A percentile compares a stretch with the other conserved stretches of the same genome.
Conservation (phyloP, 2,113 vertebrate species). For the Microcebus ravelobensis region DNA sequence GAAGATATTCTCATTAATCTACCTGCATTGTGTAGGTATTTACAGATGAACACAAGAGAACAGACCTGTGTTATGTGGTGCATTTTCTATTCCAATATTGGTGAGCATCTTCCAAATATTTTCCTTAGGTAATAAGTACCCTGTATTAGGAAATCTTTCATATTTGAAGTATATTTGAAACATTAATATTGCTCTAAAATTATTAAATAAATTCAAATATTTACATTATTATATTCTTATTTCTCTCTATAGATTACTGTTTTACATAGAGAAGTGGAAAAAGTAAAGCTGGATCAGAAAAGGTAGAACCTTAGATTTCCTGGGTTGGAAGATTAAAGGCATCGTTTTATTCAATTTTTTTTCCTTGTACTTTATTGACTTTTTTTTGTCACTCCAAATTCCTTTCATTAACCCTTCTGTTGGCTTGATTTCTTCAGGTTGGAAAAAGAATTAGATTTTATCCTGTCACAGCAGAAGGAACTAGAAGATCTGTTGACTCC, state of each 20-base stretch:
- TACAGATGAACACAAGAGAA: not conserved
- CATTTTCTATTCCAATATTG: conserved; percentile 23
- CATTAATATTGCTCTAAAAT: conserved; percentile 35
- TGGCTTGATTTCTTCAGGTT: conserved; percentile 77
- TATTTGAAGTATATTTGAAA: conserved; percentile 32
- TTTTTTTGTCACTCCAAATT: conserved; percentile 57
- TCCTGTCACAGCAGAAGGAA: conserved; percentile 95
- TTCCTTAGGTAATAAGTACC: not conserved
- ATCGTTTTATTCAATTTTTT: not conserved
- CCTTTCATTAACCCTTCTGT: conserved; percentile 20
- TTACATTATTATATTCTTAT: conserved; percentile 28
- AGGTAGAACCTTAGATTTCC: conserved; percentile 76
- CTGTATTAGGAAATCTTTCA: conserved; percentile 42
- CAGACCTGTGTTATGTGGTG: not conserved
- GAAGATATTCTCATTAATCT: conserved; percentile 54
- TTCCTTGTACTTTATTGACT: conserved; percentile 20
- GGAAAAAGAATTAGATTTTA: conserved; percentile 95
- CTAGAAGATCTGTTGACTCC: conserved; percentile 92
- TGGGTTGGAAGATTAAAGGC: conserved; percentile 27
- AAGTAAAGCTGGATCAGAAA: conserved; percentile 95
- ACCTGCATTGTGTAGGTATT: conserved; percentile 10
- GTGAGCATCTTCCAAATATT: conserved; percentile 21
- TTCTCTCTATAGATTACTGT: conserved; percentile 86
- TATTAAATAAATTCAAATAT: conserved; percentile 20
- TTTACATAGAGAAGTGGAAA: conserved; percentile 94